Conservation (phyloP, 2,113 vertebrate genomes). For the Notiomystis cincta region DNA sequence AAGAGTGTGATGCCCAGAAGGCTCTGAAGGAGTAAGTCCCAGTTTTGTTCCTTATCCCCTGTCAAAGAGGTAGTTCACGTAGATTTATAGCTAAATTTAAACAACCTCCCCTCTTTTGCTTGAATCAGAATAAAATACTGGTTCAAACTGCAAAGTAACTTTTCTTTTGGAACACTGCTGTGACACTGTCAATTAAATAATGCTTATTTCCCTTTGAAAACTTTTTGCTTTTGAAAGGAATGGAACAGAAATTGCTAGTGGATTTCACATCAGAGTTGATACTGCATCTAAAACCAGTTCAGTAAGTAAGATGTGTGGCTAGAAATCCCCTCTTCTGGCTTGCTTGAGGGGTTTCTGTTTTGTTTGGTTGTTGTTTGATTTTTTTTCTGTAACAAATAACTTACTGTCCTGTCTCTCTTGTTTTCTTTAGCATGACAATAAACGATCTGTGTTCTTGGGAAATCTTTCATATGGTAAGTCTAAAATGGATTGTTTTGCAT, state of each 20-base stretch:
- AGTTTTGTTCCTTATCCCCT: background rate
- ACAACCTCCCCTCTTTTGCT: background rate
- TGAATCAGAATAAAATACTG: background rate
- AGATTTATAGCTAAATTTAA: background rate
- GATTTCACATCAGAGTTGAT: slow-evolving; percentile 88
- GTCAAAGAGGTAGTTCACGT: background rate
- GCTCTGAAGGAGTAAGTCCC: slow-evolving; percentile 81
- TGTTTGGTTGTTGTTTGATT: background rate
- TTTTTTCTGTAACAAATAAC: background rate
- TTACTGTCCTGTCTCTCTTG: background rate
- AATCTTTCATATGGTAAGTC: slow-evolving; percentile 92
- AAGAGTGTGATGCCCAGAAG: slow-evolving; percentile 70
- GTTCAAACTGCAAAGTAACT: background rate
- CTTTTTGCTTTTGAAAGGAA: slow-evolving; percentile 76
- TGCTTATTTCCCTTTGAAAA: background rate
- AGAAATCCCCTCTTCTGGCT: background rate
- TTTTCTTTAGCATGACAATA: slow-evolving; percentile 83
- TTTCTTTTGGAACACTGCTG: background rate
- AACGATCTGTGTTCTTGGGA: slow-evolving; percentile 88
- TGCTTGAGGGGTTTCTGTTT: too few relatives aligned
- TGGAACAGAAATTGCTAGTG: slow-evolving; percentile 81
- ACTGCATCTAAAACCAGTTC: slow-evolving; percentile 65
- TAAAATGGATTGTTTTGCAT: background rate
- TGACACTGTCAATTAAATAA: background rate
- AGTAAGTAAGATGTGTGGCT: slow-evolving; percentile 63